A percentile compares a stretch with the other conserved stretches of the same genome.
phyloP scores from a whole-genome alignment of 1,140 invertebrate genomes.

The Conus betulinus region DNA sequence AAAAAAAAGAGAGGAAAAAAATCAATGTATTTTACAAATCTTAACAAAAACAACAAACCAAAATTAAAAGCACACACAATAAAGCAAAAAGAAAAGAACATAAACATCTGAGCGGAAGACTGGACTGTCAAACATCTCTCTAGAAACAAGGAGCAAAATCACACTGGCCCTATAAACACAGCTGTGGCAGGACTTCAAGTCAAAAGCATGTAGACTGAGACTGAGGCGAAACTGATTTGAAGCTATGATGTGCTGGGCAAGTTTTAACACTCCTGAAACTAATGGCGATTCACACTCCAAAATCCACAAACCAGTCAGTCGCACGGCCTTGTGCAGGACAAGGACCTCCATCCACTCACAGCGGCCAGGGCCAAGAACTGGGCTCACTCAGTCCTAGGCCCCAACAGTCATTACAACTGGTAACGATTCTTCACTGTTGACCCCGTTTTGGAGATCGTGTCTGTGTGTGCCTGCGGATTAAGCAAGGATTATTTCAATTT shows the following conservation, averaged over 20 bases:
- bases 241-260: background rate
- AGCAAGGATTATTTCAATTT: too few species aligned
- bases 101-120: background rate
- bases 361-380: background rate
- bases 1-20: background rate
- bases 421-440: slow-evolving; percentile 90
- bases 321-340: background rate
- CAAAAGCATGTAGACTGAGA: background rate
- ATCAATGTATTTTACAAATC: background rate
- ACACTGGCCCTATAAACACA: background rate
- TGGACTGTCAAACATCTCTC: background rate
- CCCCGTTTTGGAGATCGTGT: slow-evolving; percentile 89
- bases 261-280: background rate
- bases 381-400: slow-evolving; percentile 5
- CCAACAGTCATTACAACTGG: slow-evolving; percentile 80
- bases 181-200: background rate
- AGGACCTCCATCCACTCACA: slow-evolving; percentile 10
- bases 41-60: background rate
- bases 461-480: slow-evolving; percentile 87
- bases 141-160: background rate
- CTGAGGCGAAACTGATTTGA: background rate
- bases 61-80: background rate
- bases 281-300: slow-evolving; percentile 1
- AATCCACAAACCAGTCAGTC: background rate
- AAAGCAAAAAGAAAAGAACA: background rate